Evolutionary conservation across 2,888 invertebrate genomes (phyloP), one percentile per base, ranked within the genome.

Genomic region (Protophormia terraenovae): DNA sequence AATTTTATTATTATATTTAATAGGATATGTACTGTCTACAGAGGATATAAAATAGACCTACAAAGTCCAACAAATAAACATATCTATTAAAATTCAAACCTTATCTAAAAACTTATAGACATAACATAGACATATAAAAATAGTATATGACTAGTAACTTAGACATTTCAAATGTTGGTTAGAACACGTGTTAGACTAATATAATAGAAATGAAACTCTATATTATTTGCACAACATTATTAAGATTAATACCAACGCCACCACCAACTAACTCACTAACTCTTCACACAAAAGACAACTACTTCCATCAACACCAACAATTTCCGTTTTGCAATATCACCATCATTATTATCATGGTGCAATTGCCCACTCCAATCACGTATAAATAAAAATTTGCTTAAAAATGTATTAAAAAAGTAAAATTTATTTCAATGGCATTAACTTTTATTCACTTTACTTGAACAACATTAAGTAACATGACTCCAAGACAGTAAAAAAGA

Each of bases 391-490:
- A 81, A 81, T 83, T 80, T 80, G 55, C 76, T 83, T 76, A 82
- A 83, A 83, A 83, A 77, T 77, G 71, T 83, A 83, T 83, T 83
- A 83, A 83, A 83, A 58, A 76, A 77, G 55, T 71, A 64, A 69
- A 75, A 84, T 75, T 84, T 75, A 79, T 84, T 66, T 79, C 79
- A 71, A 58, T 55, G 69, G 55, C 75, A 79, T 84, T 84, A 79
- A 79, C 41, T 75, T 84, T 83, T 83, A 83, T 83, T 73, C 72
- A 78, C 72, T 78, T 78, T 73, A 27, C 41, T 53, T n/a, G n/a
- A n/a, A n/a, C 66, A 60, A 78, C 58, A 45, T 67, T 81, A 73
- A 84, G 72, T 80, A 72, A 77, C 72, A 77, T 67, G 66, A 67
- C 67, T 81, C 60, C 53, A 79, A 55, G 75, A 55, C 72, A 76